Percentiles rank a stretch among this genome's conserved stretches.
These are phyloP conservation scores for Erebia ligea DNA, from an alignment of 2,888 invertebrate genomes.

Conservation along the genomic window DNA sequence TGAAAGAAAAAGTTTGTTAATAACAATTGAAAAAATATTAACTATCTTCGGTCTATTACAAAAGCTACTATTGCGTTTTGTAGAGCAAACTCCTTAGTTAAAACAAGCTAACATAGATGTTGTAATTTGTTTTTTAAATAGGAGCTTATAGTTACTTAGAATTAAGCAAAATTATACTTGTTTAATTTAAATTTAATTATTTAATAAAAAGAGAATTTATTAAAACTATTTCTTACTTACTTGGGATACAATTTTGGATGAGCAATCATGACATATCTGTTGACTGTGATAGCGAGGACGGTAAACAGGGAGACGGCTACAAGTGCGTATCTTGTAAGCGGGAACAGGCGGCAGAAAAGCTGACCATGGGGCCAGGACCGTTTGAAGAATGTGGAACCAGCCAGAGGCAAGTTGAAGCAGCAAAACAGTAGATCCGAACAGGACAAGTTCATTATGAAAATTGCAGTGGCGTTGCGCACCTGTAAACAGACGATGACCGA, in stretches of 20 bases:
- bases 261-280: slow-evolving; percentile 92
- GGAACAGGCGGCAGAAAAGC: slow-evolving; percentile 88
- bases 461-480: slow-evolving; percentile 92
- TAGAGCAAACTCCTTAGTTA: too few species aligned
- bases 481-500: slow-evolving; percentile 53
- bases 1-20: slow-evolving; percentile 7
- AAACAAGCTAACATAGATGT: too few species aligned
- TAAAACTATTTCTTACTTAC: slow-evolving; percentile 72
- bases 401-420: slow-evolving; percentile 91
- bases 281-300: slow-evolving; percentile 91
- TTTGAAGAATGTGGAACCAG: slow-evolving; percentile 89
- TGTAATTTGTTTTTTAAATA: background rate
- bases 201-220: background rate
- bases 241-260: slow-evolving; percentile 90
- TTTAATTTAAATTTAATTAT: too few species aligned
- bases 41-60: background rate
- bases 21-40: background rate
- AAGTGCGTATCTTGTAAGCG: slow-evolving; percentile 88
- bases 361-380: slow-evolving; percentile 88
- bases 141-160: background rate
- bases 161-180: too few species aligned
- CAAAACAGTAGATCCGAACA: slow-evolving; percentile 91
- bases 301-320: slow-evolving; percentile 91
- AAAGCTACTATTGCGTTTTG: too few species aligned
- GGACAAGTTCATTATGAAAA: slow-evolving; percentile 92